Conservation (phyloP, 2,797 vertebrate species). For the Gymnoscopelus microlampas region DNA sequence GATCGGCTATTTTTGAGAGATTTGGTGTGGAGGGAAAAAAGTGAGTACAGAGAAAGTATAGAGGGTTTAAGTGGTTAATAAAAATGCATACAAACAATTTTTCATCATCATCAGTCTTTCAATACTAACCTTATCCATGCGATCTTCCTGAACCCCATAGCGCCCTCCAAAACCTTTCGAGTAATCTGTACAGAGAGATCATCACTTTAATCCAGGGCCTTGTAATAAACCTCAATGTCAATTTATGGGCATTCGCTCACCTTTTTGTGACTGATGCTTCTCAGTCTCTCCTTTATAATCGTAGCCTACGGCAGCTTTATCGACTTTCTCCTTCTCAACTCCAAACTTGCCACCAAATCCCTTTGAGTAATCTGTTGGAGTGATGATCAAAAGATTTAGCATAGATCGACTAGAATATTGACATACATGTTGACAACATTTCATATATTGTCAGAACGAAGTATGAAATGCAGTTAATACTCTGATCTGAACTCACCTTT, state of each 20-base stretch:
- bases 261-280: slow-evolving; percentile 86
- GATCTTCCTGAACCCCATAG: slow-evolving; percentile 90
- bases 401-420: not conserved
- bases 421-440: not conserved
- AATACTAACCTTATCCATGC: slow-evolving; percentile 89
- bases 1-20: too few relatives aligned
- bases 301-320: slow-evolving; percentile 78
- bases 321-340: slow-evolving; percentile 88
- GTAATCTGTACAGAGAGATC: slow-evolving; percentile 82
- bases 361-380: slow-evolving; percentile 85
- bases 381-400: not conserved
- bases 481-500: not conserved
- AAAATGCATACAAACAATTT: not conserved
- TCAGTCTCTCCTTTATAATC: slow-evolving; percentile 81
- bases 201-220: slow-evolving; percentile 5
- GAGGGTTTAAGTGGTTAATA: too few relatives aligned
- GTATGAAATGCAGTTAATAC: not conserved
- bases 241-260: slow-evolving; percentile 38
- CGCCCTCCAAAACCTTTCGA: slow-evolving; percentile 93
- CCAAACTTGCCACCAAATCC: slow-evolving; percentile 93
- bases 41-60: not conserved
- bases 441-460: not conserved
- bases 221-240: not conserved
- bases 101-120: not conserved
- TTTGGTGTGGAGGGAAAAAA: too few relatives aligned